These are phyloP conservation scores for Hexactinellida sp. DNA, from an alignment of 37 sponge, comb jelly and placozoan genomes.

Conservation along the genomic window DNA sequence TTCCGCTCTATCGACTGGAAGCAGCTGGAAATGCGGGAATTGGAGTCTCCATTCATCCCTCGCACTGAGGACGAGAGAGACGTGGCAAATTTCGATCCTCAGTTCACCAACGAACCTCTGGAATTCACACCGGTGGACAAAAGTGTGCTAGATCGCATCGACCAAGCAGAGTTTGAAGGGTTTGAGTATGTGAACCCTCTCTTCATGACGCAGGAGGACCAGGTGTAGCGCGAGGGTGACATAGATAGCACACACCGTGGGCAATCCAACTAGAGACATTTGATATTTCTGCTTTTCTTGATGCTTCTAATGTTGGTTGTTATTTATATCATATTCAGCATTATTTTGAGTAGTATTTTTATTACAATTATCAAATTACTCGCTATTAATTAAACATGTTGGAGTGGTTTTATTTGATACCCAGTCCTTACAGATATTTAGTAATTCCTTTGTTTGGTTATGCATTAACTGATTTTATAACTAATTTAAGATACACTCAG, in stretches of 20 bases:
- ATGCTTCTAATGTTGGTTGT: constrained; percentile 6
- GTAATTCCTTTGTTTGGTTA: too few relatives aligned
- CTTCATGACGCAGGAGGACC: constrained; percentile 75
- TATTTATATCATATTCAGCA: constrained; percentile 8
- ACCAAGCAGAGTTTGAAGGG: constrained; percentile 93
- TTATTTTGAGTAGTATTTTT: constrained; percentile 12
- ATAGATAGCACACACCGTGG: neutral
- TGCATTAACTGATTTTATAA: too few relatives aligned
- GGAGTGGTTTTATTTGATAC: neutral
- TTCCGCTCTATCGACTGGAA: constrained; percentile 92
- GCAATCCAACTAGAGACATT: neutral
- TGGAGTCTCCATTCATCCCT: constrained; percentile 90
- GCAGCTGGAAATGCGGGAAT: constrained; percentile 55
- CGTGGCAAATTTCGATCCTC: constrained; percentile 85
- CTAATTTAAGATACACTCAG: too few relatives aligned
- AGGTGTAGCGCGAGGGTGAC: constrained; percentile 39
- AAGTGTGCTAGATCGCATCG: constrained; percentile 46
- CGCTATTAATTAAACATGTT: neutral
- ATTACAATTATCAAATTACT: neutral
- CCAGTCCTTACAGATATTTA: too few relatives aligned
- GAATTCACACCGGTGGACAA: constrained; percentile 94
- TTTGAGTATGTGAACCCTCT: constrained; percentile 95
- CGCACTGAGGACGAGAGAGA: constrained; percentile 60
- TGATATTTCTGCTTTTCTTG: neutral
- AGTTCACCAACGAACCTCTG: constrained; percentile 64